Percentiles rank a stretch among this genome's conserved stretches.
Evolutionary conservation across 2,888 invertebrate species (phyloP).

Genomic region (Heliothis peltigera): DNA sequence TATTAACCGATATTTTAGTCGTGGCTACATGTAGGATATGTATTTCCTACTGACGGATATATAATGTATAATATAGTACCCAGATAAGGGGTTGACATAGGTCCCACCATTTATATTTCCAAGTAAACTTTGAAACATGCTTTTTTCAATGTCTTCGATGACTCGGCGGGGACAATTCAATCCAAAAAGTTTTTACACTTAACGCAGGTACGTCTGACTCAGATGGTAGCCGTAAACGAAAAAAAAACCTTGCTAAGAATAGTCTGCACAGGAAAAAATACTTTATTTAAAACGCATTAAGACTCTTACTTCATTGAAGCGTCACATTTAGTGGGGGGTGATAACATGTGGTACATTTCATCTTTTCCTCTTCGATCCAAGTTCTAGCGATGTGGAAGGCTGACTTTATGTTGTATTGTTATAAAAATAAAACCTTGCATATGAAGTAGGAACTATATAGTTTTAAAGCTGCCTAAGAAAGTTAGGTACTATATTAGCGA

Average conservation of each 20-base stretch:
- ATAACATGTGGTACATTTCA: conserved; percentile 20
- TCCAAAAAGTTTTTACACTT: conserved; percentile 51
- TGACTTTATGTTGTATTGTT: not conserved
- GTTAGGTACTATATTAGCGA: not conserved
- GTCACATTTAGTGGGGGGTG: conserved; percentile 6
- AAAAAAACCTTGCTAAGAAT: conserved; percentile 38
- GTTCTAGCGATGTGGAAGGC: not conserved
- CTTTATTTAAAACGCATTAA: conserved; percentile 37
- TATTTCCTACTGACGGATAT: not conserved
- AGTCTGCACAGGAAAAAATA: conserved; percentile 35
- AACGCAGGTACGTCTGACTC: conserved; percentile 54
- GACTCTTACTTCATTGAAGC: conserved; percentile 16
- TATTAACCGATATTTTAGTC: too few species aligned
- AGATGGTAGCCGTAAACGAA: conserved; percentile 46
- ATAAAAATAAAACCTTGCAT: not conserved
- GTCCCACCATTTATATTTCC: conserved; percentile 40
- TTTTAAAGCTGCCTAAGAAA: not conserved
- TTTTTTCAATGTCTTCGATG: conserved; percentile 42
- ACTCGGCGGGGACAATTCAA: conserved; percentile 49
- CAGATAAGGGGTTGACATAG: conserved; percentile 18
- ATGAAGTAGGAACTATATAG: not conserved
- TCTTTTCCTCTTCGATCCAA: not conserved
- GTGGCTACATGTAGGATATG: not conserved
- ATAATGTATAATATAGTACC: conserved; percentile 1
- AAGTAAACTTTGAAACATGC: conserved; percentile 19